A percentile compares a stretch with the other conserved stretches of the same genome.
Evolutionary conservation across 2,113 vertebrate species (phyloP).

Genomic region (Perca schrenkii): DNA sequence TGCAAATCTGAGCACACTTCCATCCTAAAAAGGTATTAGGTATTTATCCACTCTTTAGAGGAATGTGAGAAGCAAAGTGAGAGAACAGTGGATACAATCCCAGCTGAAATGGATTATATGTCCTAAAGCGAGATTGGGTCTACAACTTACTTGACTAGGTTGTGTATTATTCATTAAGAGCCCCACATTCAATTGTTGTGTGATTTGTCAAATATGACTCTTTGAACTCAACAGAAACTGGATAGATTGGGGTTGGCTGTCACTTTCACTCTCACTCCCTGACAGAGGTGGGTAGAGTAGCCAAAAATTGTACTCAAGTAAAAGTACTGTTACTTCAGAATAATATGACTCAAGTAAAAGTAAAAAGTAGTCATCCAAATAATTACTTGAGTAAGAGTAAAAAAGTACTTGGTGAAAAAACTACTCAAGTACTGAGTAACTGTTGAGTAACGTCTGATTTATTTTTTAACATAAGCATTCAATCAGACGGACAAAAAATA

Average conservation of each 20-base stretch:
- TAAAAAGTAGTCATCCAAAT: no score
- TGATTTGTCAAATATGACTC: constrained; percentile 63
- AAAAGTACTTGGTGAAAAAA: no score
- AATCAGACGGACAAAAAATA: no score
- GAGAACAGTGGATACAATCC: constrained; percentile 52
- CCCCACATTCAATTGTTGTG: constrained; percentile 62
- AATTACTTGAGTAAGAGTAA: no score
- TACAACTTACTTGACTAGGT: constrained; percentile 59
- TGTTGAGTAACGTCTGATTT: no score
- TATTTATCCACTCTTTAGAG: constrained; percentile 66
- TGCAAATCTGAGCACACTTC: constrained; percentile 47
- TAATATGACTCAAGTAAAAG: no score
- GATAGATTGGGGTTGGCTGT: constrained; percentile 71
- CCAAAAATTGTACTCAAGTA: no score
- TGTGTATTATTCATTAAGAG: constrained; percentile 73
- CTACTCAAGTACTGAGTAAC: no score
- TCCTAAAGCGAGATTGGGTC: constrained; percentile 61
- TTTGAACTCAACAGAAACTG: constrained; percentile 61
- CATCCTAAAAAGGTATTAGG: constrained; percentile 29
- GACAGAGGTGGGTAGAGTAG: no score
- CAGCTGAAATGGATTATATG: constrained; percentile 57
- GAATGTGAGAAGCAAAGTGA: constrained; percentile 39
- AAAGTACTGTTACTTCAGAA: no score
- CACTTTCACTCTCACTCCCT: constrained; percentile 47
- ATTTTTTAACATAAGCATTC: no score